A percentile compares a stretch with the other conserved stretches of the same genome.
Evolutionary conservation across 1,140 invertebrate species (phyloP).

Genomic region (Tachypleus tridentatus): DNA sequence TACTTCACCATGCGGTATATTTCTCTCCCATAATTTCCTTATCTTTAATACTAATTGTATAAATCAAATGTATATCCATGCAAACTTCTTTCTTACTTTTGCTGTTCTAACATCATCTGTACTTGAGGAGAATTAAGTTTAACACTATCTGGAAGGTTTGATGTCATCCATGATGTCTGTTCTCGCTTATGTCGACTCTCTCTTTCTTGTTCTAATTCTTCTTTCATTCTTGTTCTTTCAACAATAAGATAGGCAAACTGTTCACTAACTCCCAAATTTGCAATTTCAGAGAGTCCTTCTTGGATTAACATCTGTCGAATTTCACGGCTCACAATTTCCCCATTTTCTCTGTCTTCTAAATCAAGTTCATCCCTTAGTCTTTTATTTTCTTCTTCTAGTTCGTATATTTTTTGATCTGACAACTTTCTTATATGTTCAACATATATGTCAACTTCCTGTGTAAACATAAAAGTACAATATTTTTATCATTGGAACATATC

Average conservation of each 20-base stretch:
- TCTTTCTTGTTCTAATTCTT: slow-evolving; percentile 18
- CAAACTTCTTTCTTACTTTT: slow-evolving; percentile 11
- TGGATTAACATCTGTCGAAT: slow-evolving; percentile 12
- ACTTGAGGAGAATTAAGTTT: slow-evolving; percentile 20
- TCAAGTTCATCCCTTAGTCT: slow-evolving; percentile 13
- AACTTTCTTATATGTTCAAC: slow-evolving; percentile 24
- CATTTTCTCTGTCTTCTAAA: slow-evolving; percentile 13
- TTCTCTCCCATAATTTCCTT: no score
- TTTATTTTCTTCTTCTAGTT: slow-evolving; percentile 22
- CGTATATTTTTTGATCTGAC: slow-evolving; percentile 17
- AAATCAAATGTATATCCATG: no score
- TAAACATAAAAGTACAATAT: background rate
- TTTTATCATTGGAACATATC: background rate
- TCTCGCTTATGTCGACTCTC: slow-evolving; percentile 14
- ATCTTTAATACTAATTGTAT: no score
- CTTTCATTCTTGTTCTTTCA: slow-evolving; percentile 15
- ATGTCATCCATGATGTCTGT: slow-evolving; percentile 15
- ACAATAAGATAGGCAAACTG: slow-evolving; percentile 17
- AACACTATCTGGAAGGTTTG: slow-evolving; percentile 20
- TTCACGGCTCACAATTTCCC: slow-evolving; percentile 12
- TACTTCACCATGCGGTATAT: no score
- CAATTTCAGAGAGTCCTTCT: slow-evolving; percentile 13
- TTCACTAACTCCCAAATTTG: slow-evolving; percentile 9
- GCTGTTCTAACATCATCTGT: slow-evolving; percentile 16
- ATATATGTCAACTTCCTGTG: slow-evolving; percentile 25